Percentiles rank a stretch among this genome's conserved stretches.
phyloP scores from a whole-genome alignment of 2,113 vertebrate species.

The Perca schrenkii region DNA sequence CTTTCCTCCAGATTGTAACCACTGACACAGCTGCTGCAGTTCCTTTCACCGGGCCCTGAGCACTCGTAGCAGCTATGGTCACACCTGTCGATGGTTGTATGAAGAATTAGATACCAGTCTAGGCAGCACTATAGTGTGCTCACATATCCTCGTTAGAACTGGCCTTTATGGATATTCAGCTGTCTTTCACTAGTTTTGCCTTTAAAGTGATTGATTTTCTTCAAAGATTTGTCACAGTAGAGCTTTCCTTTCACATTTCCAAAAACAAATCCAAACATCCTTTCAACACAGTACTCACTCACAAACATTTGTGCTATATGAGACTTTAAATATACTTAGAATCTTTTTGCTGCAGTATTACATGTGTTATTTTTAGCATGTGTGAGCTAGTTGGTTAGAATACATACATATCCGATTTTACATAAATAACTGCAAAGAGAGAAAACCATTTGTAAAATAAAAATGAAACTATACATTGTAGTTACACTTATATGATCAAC shows the following conservation, averaged over 20 bases:
- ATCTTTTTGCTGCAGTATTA: background rate
- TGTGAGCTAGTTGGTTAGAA: background rate
- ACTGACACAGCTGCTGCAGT: slow-evolving; percentile 93
- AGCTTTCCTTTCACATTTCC: background rate
- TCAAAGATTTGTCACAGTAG: background rate
- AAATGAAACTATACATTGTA: background rate
- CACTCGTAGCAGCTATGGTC: slow-evolving; percentile 94
- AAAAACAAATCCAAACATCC: too few species aligned
- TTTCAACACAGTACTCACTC: too few species aligned
- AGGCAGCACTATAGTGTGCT: background rate
- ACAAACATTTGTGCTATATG: too few species aligned
- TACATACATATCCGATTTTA: background rate
- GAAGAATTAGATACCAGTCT: slow-evolving; percentile 28
- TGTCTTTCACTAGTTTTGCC: background rate
- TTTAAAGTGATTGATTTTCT: background rate
- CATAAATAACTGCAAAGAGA: background rate
- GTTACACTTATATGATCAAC: background rate
- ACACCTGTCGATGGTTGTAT: slow-evolving; percentile 83
- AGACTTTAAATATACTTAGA: background rate
- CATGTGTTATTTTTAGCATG: background rate
- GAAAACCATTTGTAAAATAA: background rate
- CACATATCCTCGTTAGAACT: background rate
- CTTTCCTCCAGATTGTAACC: slow-evolving; percentile 95
- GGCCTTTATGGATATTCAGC: background rate
- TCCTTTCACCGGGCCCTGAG: slow-evolving; percentile 91